These are phyloP conservation scores for Flexamia atlantica DNA, from an alignment of 2,888 invertebrate genomes.

Conservation along the genomic window DNA sequence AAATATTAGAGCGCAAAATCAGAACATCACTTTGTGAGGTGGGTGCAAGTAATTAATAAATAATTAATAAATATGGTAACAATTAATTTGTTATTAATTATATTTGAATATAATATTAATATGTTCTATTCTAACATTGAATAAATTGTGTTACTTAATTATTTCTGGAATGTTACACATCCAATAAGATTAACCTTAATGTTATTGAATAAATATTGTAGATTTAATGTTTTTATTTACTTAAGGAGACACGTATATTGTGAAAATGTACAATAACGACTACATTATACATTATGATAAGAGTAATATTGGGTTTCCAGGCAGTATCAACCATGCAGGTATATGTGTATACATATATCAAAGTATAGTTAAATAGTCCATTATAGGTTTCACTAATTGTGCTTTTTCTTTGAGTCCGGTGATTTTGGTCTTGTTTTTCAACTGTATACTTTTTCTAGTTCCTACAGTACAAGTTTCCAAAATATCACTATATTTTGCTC, in stretches of 20 bases:
- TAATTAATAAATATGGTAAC: background rate
- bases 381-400: background rate
- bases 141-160: constrained; percentile 26
- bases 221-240: background rate
- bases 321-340: constrained; percentile 34
- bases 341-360: constrained; percentile 13
- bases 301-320: background rate
- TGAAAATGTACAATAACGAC: constrained; percentile 28
- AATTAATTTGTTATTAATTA: background rate
- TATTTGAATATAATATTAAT: constrained; percentile 38
- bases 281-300: constrained; percentile 28
- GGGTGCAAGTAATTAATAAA: constrained; percentile 24
- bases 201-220: constrained; percentile 13
- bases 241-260: constrained; percentile 13
- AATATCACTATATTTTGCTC: constrained; percentile 7
- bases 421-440: background rate
- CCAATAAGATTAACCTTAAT: constrained; percentile 10
- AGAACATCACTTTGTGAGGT: constrained; percentile 27
- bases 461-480: constrained; percentile 29
- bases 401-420: background rate
- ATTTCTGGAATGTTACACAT: constrained; percentile 27
- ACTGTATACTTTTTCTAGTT: background rate
- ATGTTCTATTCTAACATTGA: constrained; percentile 48
- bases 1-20: constrained; percentile 58
- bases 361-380: constrained; percentile 4